Percentiles rank a stretch among this genome's conserved stretches.
Conservation (phyloP, 1,140 invertebrate species). For the Drosophila eugracilis region DNA sequence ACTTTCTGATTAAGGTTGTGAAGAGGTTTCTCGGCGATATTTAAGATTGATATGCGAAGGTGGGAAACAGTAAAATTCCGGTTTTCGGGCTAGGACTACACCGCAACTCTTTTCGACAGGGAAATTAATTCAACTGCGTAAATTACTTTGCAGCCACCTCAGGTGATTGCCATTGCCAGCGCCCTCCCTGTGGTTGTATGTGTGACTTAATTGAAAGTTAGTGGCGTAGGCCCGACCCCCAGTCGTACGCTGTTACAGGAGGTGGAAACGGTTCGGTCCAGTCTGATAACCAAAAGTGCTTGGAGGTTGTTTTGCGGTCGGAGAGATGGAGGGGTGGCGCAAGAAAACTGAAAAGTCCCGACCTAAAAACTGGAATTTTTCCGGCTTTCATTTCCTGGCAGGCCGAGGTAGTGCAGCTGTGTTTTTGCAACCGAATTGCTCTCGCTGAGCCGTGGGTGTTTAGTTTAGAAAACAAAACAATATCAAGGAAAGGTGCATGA, state of each 20-base stretch:
- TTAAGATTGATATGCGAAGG: conserved; percentile 70
- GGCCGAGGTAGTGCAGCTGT: conserved; percentile 29
- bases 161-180: conserved; percentile 61
- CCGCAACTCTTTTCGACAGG: conserved; percentile 56
- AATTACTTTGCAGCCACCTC: conserved; percentile 69
- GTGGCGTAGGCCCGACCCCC: conserved; percentile 25
- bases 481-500: background rate
- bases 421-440: conserved; percentile 51
- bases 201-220: conserved; percentile 66
- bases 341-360: conserved; percentile 47
- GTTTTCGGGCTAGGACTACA: conserved; percentile 1
- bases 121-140: conserved; percentile 79
- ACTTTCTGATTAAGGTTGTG: conserved; percentile 72
- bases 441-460: conserved; percentile 32
- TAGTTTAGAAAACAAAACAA: conserved; percentile 31
- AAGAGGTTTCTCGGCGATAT: conserved; percentile 59
- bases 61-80: conserved; percentile 36
- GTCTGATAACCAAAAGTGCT: conserved; percentile 44
- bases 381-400: background rate
- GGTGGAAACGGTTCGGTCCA: conserved; percentile 10
- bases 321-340: background rate
- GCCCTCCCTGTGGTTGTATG: conserved; percentile 15
- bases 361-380: conserved; percentile 8
- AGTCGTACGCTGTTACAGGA: background rate
- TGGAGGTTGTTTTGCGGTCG: conserved; percentile 47